Percentiles rank a stretch among this genome's conserved stretches.
Evolutionary conservation across 2,113 vertebrate species (phyloP).

Genomic region (Tympanuchus pallidicinctus): DNA sequence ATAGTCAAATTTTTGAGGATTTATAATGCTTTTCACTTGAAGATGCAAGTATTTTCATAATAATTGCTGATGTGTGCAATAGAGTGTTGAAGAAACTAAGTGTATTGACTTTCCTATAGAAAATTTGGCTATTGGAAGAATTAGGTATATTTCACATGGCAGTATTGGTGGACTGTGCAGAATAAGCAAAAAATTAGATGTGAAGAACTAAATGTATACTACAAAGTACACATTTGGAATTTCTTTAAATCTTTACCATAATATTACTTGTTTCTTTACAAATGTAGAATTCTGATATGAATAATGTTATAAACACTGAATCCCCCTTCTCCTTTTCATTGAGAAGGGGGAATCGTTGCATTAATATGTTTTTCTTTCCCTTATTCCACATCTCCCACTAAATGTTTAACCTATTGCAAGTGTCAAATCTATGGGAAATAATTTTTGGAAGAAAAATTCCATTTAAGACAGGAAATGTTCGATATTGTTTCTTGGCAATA

Average conservation of each 20-base stretch:
- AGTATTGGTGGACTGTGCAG: not conserved
- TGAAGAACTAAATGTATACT: not conserved
- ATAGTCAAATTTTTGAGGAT: not conserved
- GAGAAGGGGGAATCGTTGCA: not conserved
- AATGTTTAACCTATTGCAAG: not conserved
- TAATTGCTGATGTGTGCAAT: rapidly evolving
- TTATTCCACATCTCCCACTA: not conserved
- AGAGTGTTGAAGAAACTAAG: not conserved
- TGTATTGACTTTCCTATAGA: not conserved
- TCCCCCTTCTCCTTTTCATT: not conserved
- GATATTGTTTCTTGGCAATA: not conserved
- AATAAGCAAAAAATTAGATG: not conserved
- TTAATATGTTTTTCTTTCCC: not conserved
- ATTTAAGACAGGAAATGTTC: not conserved
- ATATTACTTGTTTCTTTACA: not conserved
- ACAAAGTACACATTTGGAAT: not conserved
- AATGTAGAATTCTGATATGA: not conserved
- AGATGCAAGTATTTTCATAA: not conserved
- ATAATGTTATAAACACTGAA: not conserved
- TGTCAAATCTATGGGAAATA: not conserved
- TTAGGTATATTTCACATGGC: not conserved
- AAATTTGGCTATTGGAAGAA: not conserved
- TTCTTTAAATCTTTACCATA: not conserved
- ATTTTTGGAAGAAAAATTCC: not conserved
- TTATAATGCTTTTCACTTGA: not conserved